Evolutionary conservation across 2,888 invertebrate genomes (phyloP), one percentile per base, ranked within the genome.

Genomic region (Muscina levida): DNA sequence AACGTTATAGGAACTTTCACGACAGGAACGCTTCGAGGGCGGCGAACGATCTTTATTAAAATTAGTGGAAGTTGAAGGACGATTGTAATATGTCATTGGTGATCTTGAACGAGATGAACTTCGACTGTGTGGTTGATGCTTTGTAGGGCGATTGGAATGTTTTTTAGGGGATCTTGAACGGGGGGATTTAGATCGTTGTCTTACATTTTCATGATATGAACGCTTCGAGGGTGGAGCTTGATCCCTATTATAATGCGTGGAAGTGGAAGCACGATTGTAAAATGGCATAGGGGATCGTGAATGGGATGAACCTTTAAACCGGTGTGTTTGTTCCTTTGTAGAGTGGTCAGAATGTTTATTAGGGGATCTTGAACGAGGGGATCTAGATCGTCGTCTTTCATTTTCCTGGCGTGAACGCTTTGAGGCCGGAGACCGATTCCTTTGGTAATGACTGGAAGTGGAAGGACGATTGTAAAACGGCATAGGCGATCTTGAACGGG

Each of bases 51-150:
- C 46, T n/a, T 39, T 46, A 1, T 19, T 13, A n/a, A n/a, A 2
- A 66, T 53, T 24, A 17, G 56, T n/a, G 26, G 31, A 15, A 13
- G 42, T 2, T 11, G 11, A 13, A 67, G 75, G 19, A n/a, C 26
- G 22, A 19, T 19, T 53, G 15, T 46, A 17, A 46, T 17, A n/a
- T n/a, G n/a, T n/a, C n/a, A n/a, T n/a, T n/a, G n/a, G n/a, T 15
- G 19, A 5, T 37, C 48, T 19, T 31, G 79, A 70, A n/a, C 65
- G 71, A 11, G 71, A 72, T n/a, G n/a, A n/a, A n/a, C n/a, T n/a
- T n/a, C n/a, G n/a, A n/a, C n/a, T n/a, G n/a, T n/a, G n/a, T n/a
- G n/a, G n/a, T n/a, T n/a, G n/a, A 56, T 22, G 57, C 4, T 31
- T 31, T 8, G 31, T 31, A n/a, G n/a, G n/a, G n/a, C n/a, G n/a